Evolutionary conservation across 2,113 vertebrate species (phyloP).

Genomic region (Tursiops truncatus): DNA sequence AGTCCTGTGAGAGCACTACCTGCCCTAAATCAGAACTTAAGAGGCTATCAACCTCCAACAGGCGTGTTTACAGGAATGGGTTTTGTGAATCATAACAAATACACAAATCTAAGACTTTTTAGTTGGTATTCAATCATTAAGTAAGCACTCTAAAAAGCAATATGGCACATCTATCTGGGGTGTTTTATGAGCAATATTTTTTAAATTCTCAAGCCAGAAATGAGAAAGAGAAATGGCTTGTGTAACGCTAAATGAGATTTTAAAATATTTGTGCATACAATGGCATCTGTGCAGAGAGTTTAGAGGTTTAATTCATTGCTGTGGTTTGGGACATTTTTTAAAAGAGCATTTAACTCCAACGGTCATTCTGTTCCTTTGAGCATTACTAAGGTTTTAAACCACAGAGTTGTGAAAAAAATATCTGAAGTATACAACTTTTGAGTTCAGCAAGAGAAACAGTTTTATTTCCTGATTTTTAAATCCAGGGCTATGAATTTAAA

Average conservation of each 20-base stretch:
- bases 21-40: not conserved
- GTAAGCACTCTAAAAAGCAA: not conserved
- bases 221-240: not conserved
- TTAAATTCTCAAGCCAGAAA: not conserved
- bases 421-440: slow-evolving; percentile 4
- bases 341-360: not conserved
- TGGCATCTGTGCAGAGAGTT: not conserved
- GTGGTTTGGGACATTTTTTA: not conserved
- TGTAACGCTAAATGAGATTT: not conserved
- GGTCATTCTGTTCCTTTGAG: not conserved
- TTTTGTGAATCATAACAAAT: not conserved
- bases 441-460: not conserved
- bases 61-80: not conserved
- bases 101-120: not conserved
- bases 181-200: not conserved
- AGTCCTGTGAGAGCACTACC: not conserved
- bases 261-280: not conserved
- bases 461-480: slow-evolving; percentile 47
- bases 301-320: not conserved
- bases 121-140: not conserved
- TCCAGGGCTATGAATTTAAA: not conserved
- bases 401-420: not conserved
- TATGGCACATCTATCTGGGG: not conserved
- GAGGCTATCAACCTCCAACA: not conserved
- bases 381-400: not conserved